Base-by-base conservation (phyloP, 2,888 invertebrate species). In the Quadroppia sp. region DNA sequence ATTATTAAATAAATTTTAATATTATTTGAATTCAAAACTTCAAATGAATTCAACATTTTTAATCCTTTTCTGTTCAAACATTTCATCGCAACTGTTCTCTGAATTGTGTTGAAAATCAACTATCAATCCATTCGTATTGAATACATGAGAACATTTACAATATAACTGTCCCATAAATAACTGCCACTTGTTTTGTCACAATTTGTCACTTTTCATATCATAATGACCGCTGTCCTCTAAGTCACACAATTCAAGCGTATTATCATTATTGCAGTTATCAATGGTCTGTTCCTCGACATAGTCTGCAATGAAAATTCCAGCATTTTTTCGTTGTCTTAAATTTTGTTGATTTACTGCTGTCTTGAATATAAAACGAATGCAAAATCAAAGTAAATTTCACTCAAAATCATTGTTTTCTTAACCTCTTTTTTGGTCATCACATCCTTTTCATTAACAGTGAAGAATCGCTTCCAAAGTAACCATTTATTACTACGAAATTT, bases 161-260 rank as follows among this genome's bases (percentile, higher is more conserved):
- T n/a, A n/a, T n/a, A n/a, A n/a, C n/a, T n/a, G n/a, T n/a, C n/a
- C n/a, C n/a, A n/a, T n/a, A n/a, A n/a, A n/a, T n/a, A n/a, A n/a
- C n/a, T n/a, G n/a, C n/a, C 25, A 11, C 13, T 53, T 53, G 7
- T 25, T n/a, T 50, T 50, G 20, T 50, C 20, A 50, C 20, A 6
- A n/a, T 23, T 53, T 53, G 25, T 53, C 53, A 11, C 3, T 25
- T 11, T 2, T 25, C 53, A 53, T 53, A 32, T 59, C 59, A 32
- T 32, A 59, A n/a, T 59, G 59, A 40, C 67, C 67, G 42, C 67
- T 67, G 42, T 67, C 67, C 13, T 67, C 67, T 40, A 67, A 67
- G 42, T 67, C 67, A 23, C 40, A 67, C 15, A 67, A 40, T 23
- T 67, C 67, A n/a, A 67, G 40, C 1, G 67, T 40, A 42, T 40